Base-by-base conservation (phyloP, 2,888 invertebrate species). In the Agriopis marginaria region DNA sequence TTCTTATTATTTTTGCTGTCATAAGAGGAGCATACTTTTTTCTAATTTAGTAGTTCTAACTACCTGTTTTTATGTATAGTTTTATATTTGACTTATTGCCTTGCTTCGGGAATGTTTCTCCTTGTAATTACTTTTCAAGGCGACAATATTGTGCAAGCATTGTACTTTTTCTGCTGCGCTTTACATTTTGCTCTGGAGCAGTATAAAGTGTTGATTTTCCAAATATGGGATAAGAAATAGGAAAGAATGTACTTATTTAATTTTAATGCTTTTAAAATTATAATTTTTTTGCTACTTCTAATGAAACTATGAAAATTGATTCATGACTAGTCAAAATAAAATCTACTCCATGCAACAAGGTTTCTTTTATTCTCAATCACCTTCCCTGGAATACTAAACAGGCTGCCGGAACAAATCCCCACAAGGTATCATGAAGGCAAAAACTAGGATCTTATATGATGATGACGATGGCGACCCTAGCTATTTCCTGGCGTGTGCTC, bases 261-360 rank as follows among this genome's bases (percentile, higher is more conserved):
- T 72, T 68, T 70, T 68, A 70, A 54, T 60, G 42, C 40, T 61
- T 71, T 55, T 49, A 14, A 40, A 49, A 9, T 44, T 55, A 45
- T 50, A 1, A 23, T 68, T 62, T 65, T 44, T 63, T 55, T 64
- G 60, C 65, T 71, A 61, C 68, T 61, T 9, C 51, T 56, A 56
- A 58, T 68, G 53, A 66, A 63, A 61, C 59, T 62, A 66, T 61
- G 61, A 69, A 65, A 73, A 85, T 87, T 87, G 75, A 88, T 90
- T 86, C 81, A 87, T 86, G 79, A 86, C 90, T 91, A 91, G 90
- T 91, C 90, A 90, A 87, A 89, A 87, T 89, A 82, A 70, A 84
- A 76, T 76, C 76, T 78, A 77, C 75, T 73, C 75, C 74, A 74
- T 71, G 72, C 72, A 68, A 45, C 32, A 47, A 63, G 60, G 50